Conservation (phyloP, 2,888 invertebrate species). For the Ochropleura leucogaster region DNA sequence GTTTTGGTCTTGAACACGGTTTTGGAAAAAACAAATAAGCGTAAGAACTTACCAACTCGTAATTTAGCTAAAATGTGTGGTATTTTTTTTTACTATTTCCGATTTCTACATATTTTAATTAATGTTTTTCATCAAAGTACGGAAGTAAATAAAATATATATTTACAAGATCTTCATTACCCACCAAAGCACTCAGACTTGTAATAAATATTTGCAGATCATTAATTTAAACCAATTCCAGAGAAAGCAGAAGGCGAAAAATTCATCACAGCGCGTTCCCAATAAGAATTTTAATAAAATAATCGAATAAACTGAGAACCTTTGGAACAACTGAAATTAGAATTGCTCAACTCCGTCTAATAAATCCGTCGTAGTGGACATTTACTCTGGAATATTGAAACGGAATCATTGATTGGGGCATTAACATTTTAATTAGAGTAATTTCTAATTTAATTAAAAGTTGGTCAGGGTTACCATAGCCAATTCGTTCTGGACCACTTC, state of each 20-base stretch:
- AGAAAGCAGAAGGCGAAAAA: slow-evolving; percentile 26
- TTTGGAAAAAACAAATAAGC: neutral
- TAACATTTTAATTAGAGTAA: slow-evolving; percentile 64
- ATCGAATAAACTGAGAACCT: slow-evolving; percentile 24
- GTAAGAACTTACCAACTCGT: neutral
- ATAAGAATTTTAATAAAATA: slow-evolving; percentile 36
- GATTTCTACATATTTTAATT: neutral
- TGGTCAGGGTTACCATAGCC: slow-evolving; percentile 42
- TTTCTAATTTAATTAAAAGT: slow-evolving; percentile 69
- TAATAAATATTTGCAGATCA: slow-evolving; percentile 29
- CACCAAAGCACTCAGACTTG: neutral
- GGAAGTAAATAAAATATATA: neutral
- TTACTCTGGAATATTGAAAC: slow-evolving; percentile 54
- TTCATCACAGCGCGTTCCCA: slow-evolving; percentile 28
- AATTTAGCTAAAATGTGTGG: neutral
- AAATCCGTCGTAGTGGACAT: slow-evolving; percentile 53
- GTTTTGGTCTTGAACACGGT: neutral
- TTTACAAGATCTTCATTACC: neutral
- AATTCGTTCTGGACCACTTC: slow-evolving; percentile 57
- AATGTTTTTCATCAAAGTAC: neutral
- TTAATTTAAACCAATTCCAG: slow-evolving; percentile 18
- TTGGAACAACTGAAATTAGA: slow-evolving; percentile 43
- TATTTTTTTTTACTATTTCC: neutral
- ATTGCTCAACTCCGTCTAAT: slow-evolving; percentile 39
- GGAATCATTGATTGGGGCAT: slow-evolving; percentile 57